A percentile compares a stretch with the other conserved stretches of the same genome.
Conservation (phyloP, 2,797 vertebrate species). For the Argyrosomus regius region DNA sequence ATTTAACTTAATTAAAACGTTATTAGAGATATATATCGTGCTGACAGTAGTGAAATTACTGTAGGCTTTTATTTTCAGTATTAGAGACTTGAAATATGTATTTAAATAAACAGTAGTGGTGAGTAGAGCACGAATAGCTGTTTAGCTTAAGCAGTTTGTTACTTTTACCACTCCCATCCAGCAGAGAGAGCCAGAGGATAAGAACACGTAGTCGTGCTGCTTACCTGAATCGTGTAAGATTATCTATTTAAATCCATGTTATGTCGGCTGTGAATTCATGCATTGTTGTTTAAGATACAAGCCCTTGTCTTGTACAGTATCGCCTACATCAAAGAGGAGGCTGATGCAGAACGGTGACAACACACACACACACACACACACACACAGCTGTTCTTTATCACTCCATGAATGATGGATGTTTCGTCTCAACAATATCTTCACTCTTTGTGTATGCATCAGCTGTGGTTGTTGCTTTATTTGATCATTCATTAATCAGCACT, state of each 20-base stretch:
- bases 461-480: neutral
- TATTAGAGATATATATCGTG: neutral
- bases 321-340: conserved; percentile 14
- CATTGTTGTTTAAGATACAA: neutral
- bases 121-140: neutral
- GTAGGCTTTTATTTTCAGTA: neutral
- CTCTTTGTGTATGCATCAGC: conserved; percentile 2
- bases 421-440: conserved; percentile 4
- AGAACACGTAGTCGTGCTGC: neutral
- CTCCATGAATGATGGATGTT: conserved; percentile 5
- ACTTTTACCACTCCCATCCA: conserved; percentile 40
- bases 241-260: conserved; percentile 32
- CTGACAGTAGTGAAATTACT: no score
- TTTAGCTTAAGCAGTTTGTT: neutral
- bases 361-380: neutral
- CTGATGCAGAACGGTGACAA: neutral
- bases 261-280: conserved; percentile 7
- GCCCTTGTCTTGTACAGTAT: conserved; percentile 19
- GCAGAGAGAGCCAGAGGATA: conserved; percentile 71
- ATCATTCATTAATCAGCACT: conserved; percentile 40
- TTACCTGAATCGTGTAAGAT: conserved; percentile 21
- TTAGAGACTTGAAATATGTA: neutral
- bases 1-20: no score
- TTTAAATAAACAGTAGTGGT: neutral
- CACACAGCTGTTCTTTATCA: conserved; percentile 15